Evolutionary conservation across 2,113 vertebrate species (phyloP), one percentile per base, ranked within the genome.

Genomic region (Pyxicephalus adspersus): DNA sequence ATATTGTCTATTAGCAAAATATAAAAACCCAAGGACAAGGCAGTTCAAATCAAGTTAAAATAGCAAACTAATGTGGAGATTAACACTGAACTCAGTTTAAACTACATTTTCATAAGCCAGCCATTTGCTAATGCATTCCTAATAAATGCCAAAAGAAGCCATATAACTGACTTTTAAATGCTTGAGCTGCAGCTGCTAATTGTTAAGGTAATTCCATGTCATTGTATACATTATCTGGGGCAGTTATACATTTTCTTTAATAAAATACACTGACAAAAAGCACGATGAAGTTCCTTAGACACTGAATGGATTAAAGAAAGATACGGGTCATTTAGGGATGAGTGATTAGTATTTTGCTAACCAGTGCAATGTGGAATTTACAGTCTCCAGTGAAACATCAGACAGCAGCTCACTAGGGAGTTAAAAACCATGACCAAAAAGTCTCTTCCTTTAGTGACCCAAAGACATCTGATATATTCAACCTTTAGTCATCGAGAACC

Each of bases 401-500:
- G 51, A 82, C 58, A 52, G 52, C 71, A 57, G 17, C 61, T 50
- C 80, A 58, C 61, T 28, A 29, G 80, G 51, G 80, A 82, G 51
- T 66, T 65, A 28, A 58, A 73, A 66, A 54, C 63, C 60, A 22
- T 82, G 80, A 73, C 71, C 80, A 28, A 31, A 82, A 51, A 50
- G 70, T 50, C 29, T 75, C 80, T 75, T 82, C 60, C 29, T 74
- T 81, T 75, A 82, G 80, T 75, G 80, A 82, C 80, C 80, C 38
- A 58, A 9, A 64, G 79, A 64, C 68, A 81, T 81, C 60, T 57
- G 80, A 82, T 82, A 66, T 64, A 52, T 74, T 82, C 80, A 82
- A 82, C 80, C 80, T 82, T 82, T 82, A 82, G 71, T 66, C 72
- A 82, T 57, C 29, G 51, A 52, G 55, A 64, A 82, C 70, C 80